These are phyloP conservation scores for Todiramphus saurophagus DNA, from an alignment of 2,113 vertebrate genomes.

Conservation along the genomic window DNA sequence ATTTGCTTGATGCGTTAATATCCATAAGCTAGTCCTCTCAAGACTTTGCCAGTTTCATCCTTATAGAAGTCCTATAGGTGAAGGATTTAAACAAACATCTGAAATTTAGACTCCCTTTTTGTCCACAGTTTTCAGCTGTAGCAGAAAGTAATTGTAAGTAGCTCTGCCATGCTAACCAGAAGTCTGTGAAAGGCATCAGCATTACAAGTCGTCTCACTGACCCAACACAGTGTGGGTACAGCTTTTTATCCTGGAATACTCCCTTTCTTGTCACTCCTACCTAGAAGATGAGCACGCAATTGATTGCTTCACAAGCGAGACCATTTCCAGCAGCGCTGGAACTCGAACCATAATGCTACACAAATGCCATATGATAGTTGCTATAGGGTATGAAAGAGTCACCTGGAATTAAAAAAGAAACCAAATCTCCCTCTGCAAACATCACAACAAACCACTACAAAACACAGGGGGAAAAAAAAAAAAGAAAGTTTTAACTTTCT, in stretches of 20 bases:
- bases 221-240: background rate
- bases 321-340: background rate
- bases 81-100: background rate
- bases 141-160: background rate
- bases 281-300: background rate
- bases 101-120: background rate
- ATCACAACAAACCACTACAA: background rate
- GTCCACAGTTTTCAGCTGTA: background rate
- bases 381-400: background rate
- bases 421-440: too few relatives aligned
- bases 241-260: background rate
- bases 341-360: background rate
- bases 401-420: background rate
- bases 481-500: background rate
- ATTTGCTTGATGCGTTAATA: background rate
- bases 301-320: background rate
- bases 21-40: background rate
- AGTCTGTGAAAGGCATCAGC: background rate
- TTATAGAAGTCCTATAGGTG: background rate
- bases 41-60: background rate
- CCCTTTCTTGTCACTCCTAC: background rate
- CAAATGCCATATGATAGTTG: background rate
- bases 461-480: background rate
- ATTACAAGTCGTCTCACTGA: background rate
- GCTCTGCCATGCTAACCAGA: background rate